phyloP scores from a whole-genome alignment of 1,140 invertebrate genomes.

The Philopotamus ludificatus region DNA sequence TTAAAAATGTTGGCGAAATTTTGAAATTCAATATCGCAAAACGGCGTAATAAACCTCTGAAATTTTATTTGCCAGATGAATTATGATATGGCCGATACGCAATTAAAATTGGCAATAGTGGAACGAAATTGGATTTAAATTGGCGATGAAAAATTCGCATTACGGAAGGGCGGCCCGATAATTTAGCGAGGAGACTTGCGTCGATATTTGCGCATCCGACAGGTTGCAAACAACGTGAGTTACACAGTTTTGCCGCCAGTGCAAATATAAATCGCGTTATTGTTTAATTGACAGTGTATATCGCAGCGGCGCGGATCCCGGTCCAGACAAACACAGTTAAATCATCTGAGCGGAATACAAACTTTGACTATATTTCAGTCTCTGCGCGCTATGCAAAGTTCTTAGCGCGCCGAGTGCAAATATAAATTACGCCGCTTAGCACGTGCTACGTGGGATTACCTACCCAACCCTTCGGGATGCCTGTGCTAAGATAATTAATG shows the following conservation, averaged over 20 bases:
- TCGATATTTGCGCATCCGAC: neutral
- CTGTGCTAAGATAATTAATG: neutral
- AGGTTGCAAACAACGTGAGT: neutral
- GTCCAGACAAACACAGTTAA: conserved; percentile 10
- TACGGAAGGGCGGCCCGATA: too few relatives aligned
- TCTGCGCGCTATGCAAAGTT: neutral
- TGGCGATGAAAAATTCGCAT: too few relatives aligned
- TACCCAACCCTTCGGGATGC: neutral
- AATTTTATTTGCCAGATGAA: too few relatives aligned
- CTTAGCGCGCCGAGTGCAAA: conserved; percentile 1
- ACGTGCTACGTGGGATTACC: neutral
- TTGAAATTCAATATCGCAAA: too few relatives aligned
- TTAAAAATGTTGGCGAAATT: too few relatives aligned
- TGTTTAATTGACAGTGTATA: conserved; percentile 11
- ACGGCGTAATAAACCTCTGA: too few relatives aligned
- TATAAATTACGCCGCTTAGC: conserved; percentile 18
- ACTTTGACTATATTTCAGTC: conserved; percentile 21
- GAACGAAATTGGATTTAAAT: too few relatives aligned
- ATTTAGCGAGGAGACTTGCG: too few relatives aligned
- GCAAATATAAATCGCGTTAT: conserved; percentile 2
- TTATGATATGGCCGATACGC: too few relatives aligned
- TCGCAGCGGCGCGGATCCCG: neutral
- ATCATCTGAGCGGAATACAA: conserved; percentile 19
- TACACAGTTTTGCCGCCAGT: neutral
- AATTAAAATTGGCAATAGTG: too few relatives aligned